A percentile compares a stretch with the other conserved stretches of the same genome.
These are phyloP conservation scores for Bagarius yarrelli DNA, from an alignment of 2,113 vertebrate genomes.

Conservation along the genomic window DNA sequence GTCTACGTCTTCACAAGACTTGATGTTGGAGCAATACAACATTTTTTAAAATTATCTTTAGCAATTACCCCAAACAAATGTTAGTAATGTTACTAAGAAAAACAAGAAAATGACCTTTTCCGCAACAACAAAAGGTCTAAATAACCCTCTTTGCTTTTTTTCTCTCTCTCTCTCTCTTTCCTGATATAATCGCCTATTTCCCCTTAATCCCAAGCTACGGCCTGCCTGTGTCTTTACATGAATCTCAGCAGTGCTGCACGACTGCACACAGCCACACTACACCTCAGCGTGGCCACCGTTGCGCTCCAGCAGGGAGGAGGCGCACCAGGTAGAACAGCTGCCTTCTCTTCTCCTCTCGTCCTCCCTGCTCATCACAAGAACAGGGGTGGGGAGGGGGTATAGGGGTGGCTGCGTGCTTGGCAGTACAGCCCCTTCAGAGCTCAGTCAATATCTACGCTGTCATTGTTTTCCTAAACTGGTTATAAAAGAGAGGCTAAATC, in stretches of 20 bases:
- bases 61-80: not conserved
- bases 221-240: not conserved
- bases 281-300: constrained; percentile 3
- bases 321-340: constrained; percentile 33
- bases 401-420: constrained; percentile 45
- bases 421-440: constrained; percentile 59
- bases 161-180: not conserved
- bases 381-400: not conserved
- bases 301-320: constrained; percentile 17
- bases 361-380: constrained; percentile 20
- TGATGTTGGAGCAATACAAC: not conserved
- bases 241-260: not conserved
- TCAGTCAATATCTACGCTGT: constrained; percentile 71
- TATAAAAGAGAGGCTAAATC: constrained; percentile 74
- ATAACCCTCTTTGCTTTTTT: not conserved
- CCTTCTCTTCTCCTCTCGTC: constrained; percentile 26
- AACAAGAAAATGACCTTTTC: not conserved
- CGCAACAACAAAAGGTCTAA: too few relatives aligned
- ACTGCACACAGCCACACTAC: constrained; percentile 21
- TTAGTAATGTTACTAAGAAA: not conserved
- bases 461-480: constrained; percentile 79
- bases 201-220: constrained; percentile 1
- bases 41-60: not conserved
- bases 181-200: not conserved
- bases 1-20: not conserved